Conservation (phyloP, 2,113 vertebrate genomes). For the Oreotrochilus melanogaster region DNA sequence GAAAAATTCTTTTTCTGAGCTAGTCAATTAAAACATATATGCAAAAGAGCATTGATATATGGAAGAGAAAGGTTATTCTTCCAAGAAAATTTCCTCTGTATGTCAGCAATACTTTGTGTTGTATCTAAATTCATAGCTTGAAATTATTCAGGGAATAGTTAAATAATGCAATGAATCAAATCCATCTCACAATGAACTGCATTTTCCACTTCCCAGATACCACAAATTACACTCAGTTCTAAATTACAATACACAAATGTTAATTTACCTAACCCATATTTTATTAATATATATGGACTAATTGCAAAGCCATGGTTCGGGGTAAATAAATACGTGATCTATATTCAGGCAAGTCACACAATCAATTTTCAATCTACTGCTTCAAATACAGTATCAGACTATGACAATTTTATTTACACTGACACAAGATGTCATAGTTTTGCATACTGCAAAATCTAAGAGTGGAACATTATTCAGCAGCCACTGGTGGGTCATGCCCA, state of each 20-base stretch:
- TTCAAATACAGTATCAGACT: constrained; percentile 45
- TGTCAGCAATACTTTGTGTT: constrained; percentile 24
- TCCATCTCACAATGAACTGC: constrained; percentile 30
- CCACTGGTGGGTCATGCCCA: not conserved
- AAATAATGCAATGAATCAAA: constrained; percentile 57
- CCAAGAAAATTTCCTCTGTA: constrained; percentile 19
- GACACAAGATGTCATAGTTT: constrained; percentile 31
- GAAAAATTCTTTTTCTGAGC: not conserved
- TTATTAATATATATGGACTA: constrained; percentile 73
- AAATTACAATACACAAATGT: constrained; percentile 65
- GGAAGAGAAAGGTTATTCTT: constrained; percentile 27
- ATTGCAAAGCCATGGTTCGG: constrained; percentile 23
- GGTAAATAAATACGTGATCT: constrained; percentile 56
- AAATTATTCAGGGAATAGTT: constrained; percentile 59
- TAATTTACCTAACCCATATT: constrained; percentile 68
- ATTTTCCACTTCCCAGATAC: constrained; percentile 17
- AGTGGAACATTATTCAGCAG: not conserved
- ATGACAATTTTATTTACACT: constrained; percentile 57
- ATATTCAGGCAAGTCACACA: constrained; percentile 57
- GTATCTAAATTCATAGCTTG: constrained; percentile 50
- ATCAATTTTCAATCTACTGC: constrained; percentile 65
- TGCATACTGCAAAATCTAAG: constrained; percentile 34
- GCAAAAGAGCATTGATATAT: constrained; percentile 44
- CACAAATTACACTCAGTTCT: constrained; percentile 41
- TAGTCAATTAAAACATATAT: constrained; percentile 38